Conservation (phyloP, 1,140 invertebrate species). For the Drosophila malerkotliana region DNA sequence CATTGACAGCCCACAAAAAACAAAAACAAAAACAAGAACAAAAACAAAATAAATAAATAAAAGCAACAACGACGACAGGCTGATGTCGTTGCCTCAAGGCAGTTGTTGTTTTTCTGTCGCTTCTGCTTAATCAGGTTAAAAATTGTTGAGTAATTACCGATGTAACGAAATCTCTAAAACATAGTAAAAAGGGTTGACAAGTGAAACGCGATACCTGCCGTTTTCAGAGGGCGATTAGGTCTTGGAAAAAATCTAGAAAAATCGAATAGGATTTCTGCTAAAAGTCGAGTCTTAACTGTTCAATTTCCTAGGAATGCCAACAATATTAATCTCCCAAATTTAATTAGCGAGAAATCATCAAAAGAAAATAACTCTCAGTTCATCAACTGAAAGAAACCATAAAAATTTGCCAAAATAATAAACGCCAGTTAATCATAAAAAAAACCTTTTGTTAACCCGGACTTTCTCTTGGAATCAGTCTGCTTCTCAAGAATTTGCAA, state of each 20-base stretch:
- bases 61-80: slow-evolving; percentile 37
- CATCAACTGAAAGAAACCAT: slow-evolving; percentile 1
- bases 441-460: slow-evolving; percentile 28
- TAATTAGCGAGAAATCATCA: slow-evolving; percentile 7
- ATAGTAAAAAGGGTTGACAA: slow-evolving; percentile 37
- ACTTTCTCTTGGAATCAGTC: slow-evolving; percentile 38
- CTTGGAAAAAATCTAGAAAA: neutral
- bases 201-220: slow-evolving; percentile 31
- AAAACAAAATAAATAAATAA: slow-evolving; percentile 22
- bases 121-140: slow-evolving; percentile 72
- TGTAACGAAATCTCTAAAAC: slow-evolving; percentile 55
- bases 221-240: neutral
- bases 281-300: neutral
- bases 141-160: slow-evolving; percentile 65
- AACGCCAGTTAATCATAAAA: slow-evolving; percentile 41
- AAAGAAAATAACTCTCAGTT: slow-evolving; percentile 23
- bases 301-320: neutral
- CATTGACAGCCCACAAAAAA: slow-evolving; percentile 66
- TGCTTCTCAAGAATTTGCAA: slow-evolving; percentile 45
- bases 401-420: slow-evolving; percentile 33
- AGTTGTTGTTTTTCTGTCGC: slow-evolving; percentile 53
- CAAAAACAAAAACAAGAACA: slow-evolving; percentile 36
- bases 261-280: neutral
- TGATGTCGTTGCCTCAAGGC: slow-evolving; percentile 44
- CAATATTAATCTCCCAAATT: neutral